Base-by-base conservation (phyloP, 2,113 vertebrate species). In the Aptenodytes patagonicus region DNA sequence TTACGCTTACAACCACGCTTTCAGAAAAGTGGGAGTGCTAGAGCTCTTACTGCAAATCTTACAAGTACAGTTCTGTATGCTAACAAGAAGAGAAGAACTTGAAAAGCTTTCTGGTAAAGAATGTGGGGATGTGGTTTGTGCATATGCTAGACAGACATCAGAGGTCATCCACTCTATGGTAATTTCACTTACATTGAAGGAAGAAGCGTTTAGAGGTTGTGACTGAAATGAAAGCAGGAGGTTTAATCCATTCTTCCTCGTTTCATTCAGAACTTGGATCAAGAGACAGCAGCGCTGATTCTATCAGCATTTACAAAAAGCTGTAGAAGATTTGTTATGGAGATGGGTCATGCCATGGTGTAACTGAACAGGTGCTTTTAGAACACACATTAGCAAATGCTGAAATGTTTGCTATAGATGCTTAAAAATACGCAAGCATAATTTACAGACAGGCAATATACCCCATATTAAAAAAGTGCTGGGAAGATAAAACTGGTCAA, bases 331-430 rank as follows among this genome's bases (percentile, higher is more conserved):
- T 58, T 11, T 22, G 25, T 42, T 49, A 57, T 5, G 15, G 83
- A 87, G 29, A 80, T 19, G 0, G 1, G 26, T 21, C 10, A 10
- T 72, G 17, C 38, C 0, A 0, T 26, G 54, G 31, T 57, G 34
- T 52, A 69, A 91, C 14, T 11, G 2, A 47, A 52, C 29, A 54
- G 28, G 15, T 5, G 1, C 15, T 47, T 83, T 69, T 29, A 83
- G 72, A 83, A 38, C 7, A 40, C 44, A 34, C 83, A 65, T 6
- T 18, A 34, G 42, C 52, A 71, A 86, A 86, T 47, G 31, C 49
- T 77, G 77, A 80, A 83, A 38, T 47, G 31, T 46, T 82, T 75
- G 25, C 29, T 65, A 38, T 55, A 52, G 28, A 18, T 47, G 31
- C 42, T 85, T 85, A 64, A 75, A 90, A 71, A 52, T 32, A 40